Conservation (phyloP, 2,113 vertebrate genomes). For the Anarhynchus alexandrinus region DNA sequence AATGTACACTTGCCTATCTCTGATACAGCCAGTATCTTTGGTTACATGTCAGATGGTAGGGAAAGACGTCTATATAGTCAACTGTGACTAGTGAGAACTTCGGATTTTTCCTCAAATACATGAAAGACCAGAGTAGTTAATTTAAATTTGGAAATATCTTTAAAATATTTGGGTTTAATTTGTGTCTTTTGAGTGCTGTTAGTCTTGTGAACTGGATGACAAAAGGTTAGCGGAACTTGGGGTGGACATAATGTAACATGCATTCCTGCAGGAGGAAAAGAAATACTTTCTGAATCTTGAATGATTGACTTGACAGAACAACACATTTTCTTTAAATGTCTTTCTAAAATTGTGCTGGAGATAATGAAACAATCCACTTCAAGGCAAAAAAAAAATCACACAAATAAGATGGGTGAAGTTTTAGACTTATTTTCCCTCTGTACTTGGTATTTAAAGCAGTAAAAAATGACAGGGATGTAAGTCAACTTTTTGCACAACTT, state of each 20-base stretch:
- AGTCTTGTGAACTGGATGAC: background rate
- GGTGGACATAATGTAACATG: background rate
- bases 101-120: background rate
- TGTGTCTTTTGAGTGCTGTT: rapidly evolving
- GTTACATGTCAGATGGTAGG: background rate
- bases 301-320: background rate
- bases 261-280: background rate
- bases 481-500: background rate
- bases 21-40: background rate
- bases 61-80: background rate
- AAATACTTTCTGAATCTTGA: background rate
- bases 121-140: background rate
- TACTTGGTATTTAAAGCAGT: background rate
- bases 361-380: background rate
- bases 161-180: background rate
- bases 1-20: background rate
- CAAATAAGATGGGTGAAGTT: background rate
- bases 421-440: background rate
- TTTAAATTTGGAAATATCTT: background rate
- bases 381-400: background rate
- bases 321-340: background rate
- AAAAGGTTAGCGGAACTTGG: background rate
- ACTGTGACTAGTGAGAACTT: background rate
- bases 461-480: background rate
- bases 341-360: background rate